Percentiles rank a stretch among this genome's conserved stretches.
phyloP scores from a whole-genome alignment of 2,888 invertebrate genomes.

The Lamellibrachia columna region DNA sequence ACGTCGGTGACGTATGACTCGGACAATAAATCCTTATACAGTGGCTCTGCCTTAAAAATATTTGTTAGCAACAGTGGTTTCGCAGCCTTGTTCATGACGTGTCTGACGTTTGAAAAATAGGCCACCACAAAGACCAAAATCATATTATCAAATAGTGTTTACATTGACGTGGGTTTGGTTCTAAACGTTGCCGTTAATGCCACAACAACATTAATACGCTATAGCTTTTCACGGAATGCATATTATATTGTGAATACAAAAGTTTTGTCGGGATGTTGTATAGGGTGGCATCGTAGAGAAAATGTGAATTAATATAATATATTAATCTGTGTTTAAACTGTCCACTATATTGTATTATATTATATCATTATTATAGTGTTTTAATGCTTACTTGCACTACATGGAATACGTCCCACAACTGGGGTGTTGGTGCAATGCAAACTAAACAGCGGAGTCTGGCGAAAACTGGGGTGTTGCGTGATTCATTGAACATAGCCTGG shows the following conservation, averaged over 20 bases:
- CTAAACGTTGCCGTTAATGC: background rate
- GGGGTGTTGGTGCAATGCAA: background rate
- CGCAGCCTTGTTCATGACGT: background rate
- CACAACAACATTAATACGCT: background rate
- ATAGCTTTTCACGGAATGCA: background rate
- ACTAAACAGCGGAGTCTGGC: background rate
- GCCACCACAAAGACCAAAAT: background rate
- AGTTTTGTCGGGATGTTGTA: background rate
- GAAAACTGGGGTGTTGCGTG: background rate
- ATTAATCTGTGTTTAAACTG: background rate
- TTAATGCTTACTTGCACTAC: background rate
- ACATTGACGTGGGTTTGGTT: background rate
- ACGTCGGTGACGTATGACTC: background rate
- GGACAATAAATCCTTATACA: background rate
- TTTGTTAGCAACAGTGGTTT: background rate
- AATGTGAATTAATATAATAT: background rate
- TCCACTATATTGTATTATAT: background rate
- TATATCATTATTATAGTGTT: background rate
- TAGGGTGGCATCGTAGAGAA: background rate
- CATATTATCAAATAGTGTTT: background rate
- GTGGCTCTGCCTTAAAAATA: background rate
- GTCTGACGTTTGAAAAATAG: background rate
- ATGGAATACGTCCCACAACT: background rate
- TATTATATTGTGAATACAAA: background rate
- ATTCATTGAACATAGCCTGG: background rate